Evolutionary conservation across 2,797 vertebrate genomes (phyloP), one percentile per base, ranked within the genome.

Genomic region (Rhadinocentrus ornatus): DNA sequence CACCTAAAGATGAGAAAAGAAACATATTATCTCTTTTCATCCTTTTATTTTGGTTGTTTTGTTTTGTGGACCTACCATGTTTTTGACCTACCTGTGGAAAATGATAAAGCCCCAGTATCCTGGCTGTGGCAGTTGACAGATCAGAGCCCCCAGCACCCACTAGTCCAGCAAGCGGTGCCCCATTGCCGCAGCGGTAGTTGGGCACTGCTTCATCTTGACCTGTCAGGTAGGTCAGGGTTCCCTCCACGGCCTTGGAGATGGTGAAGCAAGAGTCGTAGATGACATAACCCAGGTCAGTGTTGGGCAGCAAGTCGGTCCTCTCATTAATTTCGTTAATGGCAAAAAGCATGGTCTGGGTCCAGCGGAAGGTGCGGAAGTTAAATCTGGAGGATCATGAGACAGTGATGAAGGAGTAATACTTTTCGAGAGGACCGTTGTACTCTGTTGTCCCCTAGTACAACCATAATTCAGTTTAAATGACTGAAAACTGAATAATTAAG

Each of bases 241-340:
- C 95, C 85, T 96, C 96, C 66, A 96, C 93, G 0, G 95, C 93
- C 84, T 96, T 96, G 71, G 96, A 96, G 84, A 96, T 95, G 66
- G 94, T 96, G 85, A 93, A 96, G 83, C 96, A 97, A 7, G 93
- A 95, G 81, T 96, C 95, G 12, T 96, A 97, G 87, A 96, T 95
- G 83, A 96, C 94, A 10, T 95, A 96, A 3, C 96, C 95, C 82
- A 96, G 88, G 26, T 95, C 92, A 0, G 95, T 94, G 8, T 88
- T 52, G 27, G 95, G 95, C 61, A 96, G 91, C 70, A 97, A 86
- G 70, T 95, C 93, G 0, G 27, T 0, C 18, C 80, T 92, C 0
- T 66, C 6, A 31, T 96, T 96, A 24, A 96, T 95, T 88, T 96
- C 95, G 0, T 94, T 62, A 50, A 97, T 93, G 6, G 94, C 94